Evolutionary conservation across 2,797 vertebrate genomes (phyloP), one percentile per base, ranked within the genome.

Genomic region (Aulostomus chinensis): DNA sequence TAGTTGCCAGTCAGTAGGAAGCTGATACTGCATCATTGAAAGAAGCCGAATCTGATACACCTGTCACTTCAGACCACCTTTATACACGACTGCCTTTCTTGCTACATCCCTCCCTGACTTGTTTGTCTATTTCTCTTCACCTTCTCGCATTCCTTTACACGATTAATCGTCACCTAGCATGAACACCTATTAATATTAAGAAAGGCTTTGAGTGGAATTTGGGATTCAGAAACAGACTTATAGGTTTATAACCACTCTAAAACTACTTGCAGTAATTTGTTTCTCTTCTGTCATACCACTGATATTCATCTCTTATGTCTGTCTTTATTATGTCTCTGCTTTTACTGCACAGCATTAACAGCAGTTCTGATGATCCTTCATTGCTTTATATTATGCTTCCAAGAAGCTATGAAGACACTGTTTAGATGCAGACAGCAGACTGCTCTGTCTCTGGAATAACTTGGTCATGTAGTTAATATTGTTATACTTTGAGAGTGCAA

Each of bases 1-100:
- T 51, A 58, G 38, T 25, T 34, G 20, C 49, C 38, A 69, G 59
- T 77, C 57, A 78, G 65, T 38, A 51, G 58, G 58, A 49, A 30
- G 64, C 67, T 14, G 16, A 10, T 1, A 12, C 13, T 43, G 48
- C 52, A 49, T 77, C 48, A 55, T 37, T 20, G 37, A 54, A 20
- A 36, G 31, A 34, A 35, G 43, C 49, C 58, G 45, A 61, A 65
- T 58, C 37, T 33, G 49, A 56, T 66, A 22, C 60, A 70, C 59
- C 68, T 60, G 49, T 70, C 59, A 47, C n/a, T 15, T 1, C 34
- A 17, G 21, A 18, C 48, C 4, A n/a, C 65, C 67, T 53, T 54
- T 42, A 28, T 20, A 53, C 58, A 50, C 1, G 30, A 41, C 26
- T 5, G 2, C 9, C 13, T 38, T 2, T 28, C 32, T 36, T 28